Base-by-base conservation (phyloP, 2,113 vertebrate genomes). In the Callaeas wilsoni region DNA sequence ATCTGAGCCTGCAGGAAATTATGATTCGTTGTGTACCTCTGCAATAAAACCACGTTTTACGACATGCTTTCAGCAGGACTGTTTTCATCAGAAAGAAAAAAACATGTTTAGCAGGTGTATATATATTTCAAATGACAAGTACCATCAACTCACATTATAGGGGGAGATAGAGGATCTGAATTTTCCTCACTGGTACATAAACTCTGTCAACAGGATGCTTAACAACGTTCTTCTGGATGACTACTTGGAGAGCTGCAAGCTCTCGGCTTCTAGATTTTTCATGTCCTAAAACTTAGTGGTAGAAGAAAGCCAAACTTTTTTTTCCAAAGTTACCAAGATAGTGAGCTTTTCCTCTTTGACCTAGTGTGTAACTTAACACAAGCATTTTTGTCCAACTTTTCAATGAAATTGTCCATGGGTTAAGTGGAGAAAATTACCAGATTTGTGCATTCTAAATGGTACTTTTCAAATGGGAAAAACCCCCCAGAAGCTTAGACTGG, bases 341-440 rank as follows among this genome's bases (percentile, higher is more conserved):
- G 7, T 14, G 1, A 84, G 29, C 9, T 75, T 90, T 59, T 87
- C 32, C n/a, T 87, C 26, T 44, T 55, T 59, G 16, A 86, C 18
- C 12, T 62, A 84, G 18, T 5, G 1, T 16, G 7, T 14, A 10
- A 60, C 2, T 59, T 64, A 32, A 41, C 4, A 57, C 5, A 55
- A 37, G 7, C 10, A 32, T 33, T 90, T 87, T 35, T 70, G 47
- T 67, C n/a, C 35, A 67, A 23, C 10, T 46, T 70, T 64, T 67
- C 11, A 87, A 37, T n/a, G 2, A n/a, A 89, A 41, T 0, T 46
- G 9, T 46, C 2, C 1, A 56, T 27, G 30, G 4, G 7, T 3
- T 49, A 4, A 65, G 27, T 32, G 22, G 32, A 80, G 30, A 69
- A 77, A 65, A 50, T 26, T 9, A 76, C 13, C 1, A 0, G 0